These are phyloP conservation scores for Dasysyrphus albostriatus DNA, from an alignment of 2,888 invertebrate species.

Conservation along the genomic window DNA sequence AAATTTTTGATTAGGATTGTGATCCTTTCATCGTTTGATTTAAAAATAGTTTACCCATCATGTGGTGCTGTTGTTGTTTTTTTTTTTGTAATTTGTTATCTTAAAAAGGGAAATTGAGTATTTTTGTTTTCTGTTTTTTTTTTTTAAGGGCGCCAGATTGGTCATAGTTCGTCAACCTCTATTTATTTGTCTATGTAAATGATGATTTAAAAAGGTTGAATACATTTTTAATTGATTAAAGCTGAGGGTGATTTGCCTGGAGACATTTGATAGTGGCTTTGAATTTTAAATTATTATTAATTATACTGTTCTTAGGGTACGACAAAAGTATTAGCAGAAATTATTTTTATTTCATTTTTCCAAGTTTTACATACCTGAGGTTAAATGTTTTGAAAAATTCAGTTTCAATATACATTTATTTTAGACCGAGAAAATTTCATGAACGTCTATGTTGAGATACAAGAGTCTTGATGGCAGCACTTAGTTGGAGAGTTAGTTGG, in stretches of 20 bases:
- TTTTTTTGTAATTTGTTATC: constrained; percentile 8
- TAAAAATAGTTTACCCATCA: constrained; percentile 38
- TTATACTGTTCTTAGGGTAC: too few species aligned
- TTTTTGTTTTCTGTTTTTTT: neutral
- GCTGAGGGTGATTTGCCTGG: constrained; percentile 6
- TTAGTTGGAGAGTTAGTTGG: too few species aligned
- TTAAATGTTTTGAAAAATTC: too few species aligned
- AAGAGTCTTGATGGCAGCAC: too few species aligned
- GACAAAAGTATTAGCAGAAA: too few species aligned
- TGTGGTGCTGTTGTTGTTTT: constrained; percentile 38
- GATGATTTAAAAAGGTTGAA: constrained; percentile 31
- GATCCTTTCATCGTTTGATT: constrained; percentile 52
- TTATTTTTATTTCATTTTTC: too few species aligned
- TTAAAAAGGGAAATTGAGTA: constrained; percentile 15
- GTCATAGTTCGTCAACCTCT: constrained; percentile 68
- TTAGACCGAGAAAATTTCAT: too few species aligned
- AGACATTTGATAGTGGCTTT: too few species aligned
- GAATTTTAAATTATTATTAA: too few species aligned
- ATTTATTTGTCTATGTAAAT: constrained; percentile 24
- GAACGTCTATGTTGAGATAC: too few species aligned
- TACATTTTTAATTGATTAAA: constrained; percentile 35
- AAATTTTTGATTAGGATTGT: constrained; percentile 56
- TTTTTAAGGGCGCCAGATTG: constrained; percentile 52
- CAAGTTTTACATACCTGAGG: too few species aligned
- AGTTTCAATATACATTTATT: too few species aligned